Conservation (phyloP, 2,888 invertebrate species). For the Cephus pygmeus region DNA sequence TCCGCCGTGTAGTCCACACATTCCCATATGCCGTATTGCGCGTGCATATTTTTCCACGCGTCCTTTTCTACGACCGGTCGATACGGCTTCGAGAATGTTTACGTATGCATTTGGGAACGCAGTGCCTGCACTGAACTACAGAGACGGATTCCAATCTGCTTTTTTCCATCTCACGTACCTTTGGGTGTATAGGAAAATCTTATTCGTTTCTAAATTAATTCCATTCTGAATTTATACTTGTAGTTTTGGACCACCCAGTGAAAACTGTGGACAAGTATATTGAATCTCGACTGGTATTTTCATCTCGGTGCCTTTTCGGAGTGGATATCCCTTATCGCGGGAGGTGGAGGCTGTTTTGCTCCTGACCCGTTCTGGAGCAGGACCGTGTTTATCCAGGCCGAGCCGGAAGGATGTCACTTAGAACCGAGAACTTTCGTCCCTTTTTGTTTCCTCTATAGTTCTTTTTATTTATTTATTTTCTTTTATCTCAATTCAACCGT, state of each 20-base stretch:
- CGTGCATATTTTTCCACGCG: neutral
- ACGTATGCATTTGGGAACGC: neutral
- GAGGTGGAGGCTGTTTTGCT: neutral
- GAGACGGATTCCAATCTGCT: neutral
- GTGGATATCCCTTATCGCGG: neutral
- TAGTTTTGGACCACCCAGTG: neutral
- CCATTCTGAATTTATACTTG: neutral
- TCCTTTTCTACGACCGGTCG: neutral
- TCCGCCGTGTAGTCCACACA: neutral
- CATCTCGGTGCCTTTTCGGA: neutral
- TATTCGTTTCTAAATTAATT: no score
- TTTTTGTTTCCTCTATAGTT: neutral
- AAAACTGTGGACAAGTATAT: neutral
- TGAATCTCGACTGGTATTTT: neutral
- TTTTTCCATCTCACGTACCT: neutral
- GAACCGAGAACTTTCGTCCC: neutral
- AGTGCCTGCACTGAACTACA: neutral
- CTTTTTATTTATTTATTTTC: neutral
- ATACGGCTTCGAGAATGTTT: neutral
- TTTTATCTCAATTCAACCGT: neutral
- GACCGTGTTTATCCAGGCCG: neutral
- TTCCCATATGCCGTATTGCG: neutral
- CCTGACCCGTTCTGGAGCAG: neutral
- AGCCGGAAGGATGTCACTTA: neutral
- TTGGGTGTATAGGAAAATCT: neutral